Evolutionary conservation across 2,888 invertebrate species (phyloP).

Genomic region (Archaeoteleia sp.): DNA sequence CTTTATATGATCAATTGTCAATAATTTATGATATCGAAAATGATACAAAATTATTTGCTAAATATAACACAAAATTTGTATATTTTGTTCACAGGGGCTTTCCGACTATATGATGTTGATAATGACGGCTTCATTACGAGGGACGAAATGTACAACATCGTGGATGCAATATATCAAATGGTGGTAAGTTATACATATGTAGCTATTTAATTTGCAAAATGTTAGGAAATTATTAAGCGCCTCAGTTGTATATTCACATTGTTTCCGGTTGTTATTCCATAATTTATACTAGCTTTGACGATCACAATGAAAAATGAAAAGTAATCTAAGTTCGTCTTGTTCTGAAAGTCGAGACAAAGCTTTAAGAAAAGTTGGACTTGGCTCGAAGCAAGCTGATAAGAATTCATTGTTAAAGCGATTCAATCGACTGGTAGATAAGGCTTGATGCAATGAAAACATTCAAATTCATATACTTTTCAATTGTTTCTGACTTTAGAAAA

Average conservation of each 20-base stretch:
- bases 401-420: slow-evolving; percentile 26
- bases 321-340: slow-evolving; percentile 27
- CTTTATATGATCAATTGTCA: too few relatives aligned
- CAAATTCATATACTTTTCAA: slow-evolving; percentile 4
- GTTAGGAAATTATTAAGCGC: slow-evolving; percentile 3
- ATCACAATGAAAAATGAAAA: slow-evolving; percentile 25
- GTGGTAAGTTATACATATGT: slow-evolving; percentile 83
- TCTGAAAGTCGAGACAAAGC: slow-evolving; percentile 11
- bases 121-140: slow-evolving; percentile 96
- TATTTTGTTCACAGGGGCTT: slow-evolving; percentile 86
- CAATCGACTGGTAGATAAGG: slow-evolving; percentile 18
- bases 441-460: slow-evolving; percentile 13
- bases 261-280: slow-evolving; percentile 1
- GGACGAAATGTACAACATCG: slow-evolving; percentile 97
- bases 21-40: too few relatives aligned
- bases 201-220: slow-evolving; percentile 1
- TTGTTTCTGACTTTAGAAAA: neutral
- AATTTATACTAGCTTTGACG: slow-evolving; percentile 7
- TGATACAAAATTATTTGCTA: too few relatives aligned
- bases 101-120: slow-evolving; percentile 95
- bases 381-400: slow-evolving; percentile 13
- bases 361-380: slow-evolving; percentile 25
- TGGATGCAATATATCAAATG: slow-evolving; percentile 98
- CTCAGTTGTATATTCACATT: neutral
- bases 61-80: neutral